phyloP scores from a whole-genome alignment of 2,888 invertebrate species.

The Hololepta plana region DNA sequence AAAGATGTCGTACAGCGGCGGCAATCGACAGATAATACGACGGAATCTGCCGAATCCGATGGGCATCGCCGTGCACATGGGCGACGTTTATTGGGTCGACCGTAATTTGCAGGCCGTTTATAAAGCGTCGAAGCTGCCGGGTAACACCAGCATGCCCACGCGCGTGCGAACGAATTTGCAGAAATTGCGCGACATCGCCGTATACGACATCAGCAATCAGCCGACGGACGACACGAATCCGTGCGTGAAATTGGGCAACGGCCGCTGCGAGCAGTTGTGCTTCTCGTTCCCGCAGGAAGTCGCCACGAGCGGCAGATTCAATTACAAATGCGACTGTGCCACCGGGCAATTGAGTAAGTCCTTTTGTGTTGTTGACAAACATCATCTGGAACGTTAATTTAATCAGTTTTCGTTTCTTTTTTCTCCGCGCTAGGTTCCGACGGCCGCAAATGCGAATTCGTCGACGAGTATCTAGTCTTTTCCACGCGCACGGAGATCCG shows the following conservation, averaged over 20 bases:
- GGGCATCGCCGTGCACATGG: slow-evolving; percentile 75
- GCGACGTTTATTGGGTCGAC: slow-evolving; percentile 88
- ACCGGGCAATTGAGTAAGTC: slow-evolving; percentile 53
- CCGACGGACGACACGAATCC: slow-evolving; percentile 69
- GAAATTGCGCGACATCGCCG: slow-evolving; percentile 75
- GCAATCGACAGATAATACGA: slow-evolving; percentile 64
- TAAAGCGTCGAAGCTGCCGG: slow-evolving; percentile 59
- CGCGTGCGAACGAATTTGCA: slow-evolving; percentile 67
- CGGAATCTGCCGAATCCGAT: slow-evolving; percentile 83
- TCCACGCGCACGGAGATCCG: slow-evolving; percentile 88
- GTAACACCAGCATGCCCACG: slow-evolving; percentile 49
- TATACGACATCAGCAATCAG: slow-evolving; percentile 79
- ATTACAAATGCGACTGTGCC: slow-evolving; percentile 78
- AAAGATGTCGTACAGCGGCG: slow-evolving; percentile 70
- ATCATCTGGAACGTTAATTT: too few relatives aligned
- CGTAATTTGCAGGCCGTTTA: slow-evolving; percentile 72
- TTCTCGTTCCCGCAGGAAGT: slow-evolving; percentile 71
- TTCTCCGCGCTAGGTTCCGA: too few relatives aligned
- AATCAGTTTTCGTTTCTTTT: too few relatives aligned
- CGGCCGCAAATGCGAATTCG: slow-evolving; percentile 58
- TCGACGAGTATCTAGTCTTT: slow-evolving; percentile 82
- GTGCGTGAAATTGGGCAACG: slow-evolving; percentile 55
- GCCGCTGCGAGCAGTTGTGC: slow-evolving; percentile 87
- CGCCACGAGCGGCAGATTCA: slow-evolving; percentile 24
- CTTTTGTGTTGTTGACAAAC: too few relatives aligned